Evolutionary conservation across 2,113 vertebrate species (phyloP), one percentile per base, ranked within the genome.

Genomic region (Esox niger): DNA sequence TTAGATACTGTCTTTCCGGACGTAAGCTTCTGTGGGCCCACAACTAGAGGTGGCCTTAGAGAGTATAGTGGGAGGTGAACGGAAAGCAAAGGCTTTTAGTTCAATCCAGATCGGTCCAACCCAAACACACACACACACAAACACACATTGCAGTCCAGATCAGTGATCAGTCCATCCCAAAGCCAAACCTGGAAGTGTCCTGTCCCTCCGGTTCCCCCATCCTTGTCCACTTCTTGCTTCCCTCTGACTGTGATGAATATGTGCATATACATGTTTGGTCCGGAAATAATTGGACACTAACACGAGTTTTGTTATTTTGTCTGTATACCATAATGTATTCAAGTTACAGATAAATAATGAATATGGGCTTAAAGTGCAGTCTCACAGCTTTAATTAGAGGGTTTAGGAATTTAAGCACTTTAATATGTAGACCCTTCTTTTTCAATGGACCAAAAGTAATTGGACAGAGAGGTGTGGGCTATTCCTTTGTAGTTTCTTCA

Each of bases 181-280:
- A 83, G 69, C 38, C 71, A 73, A 73, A 64, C 74, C 65, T 70
- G 62, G 73, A 79, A 38, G 62, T 25, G 64, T 81, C 79, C 17
- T 75, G 57, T 77, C 71, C 64, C 73, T 77, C 71, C 64, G 70
- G 76, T 77, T 74, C 59, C 62, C 62, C 9, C 64, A 72, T 66
- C 81, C 73, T 66, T 80, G 71, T 70, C 66, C 46, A 23, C 74
- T 80, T 80, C 77, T 74, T 82, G 80, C 77, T 79, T 82, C 47
- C 63, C 75, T 80, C 65, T 73, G 71, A 58, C 74, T 29, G 38
- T 62, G 68, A 65, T 75, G 80, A 63, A 78, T 69, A 66, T 54
- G 64, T n/a, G n/a, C n/a, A n/a, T n/a, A n/a, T n/a, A n/a, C n/a
- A n/a, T n/a, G n/a, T n/a, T n/a, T n/a, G n/a, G n/a, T n/a, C n/a